Base-by-base conservation (phyloP, 2,797 vertebrate genomes). In the Chromis chromis region DNA sequence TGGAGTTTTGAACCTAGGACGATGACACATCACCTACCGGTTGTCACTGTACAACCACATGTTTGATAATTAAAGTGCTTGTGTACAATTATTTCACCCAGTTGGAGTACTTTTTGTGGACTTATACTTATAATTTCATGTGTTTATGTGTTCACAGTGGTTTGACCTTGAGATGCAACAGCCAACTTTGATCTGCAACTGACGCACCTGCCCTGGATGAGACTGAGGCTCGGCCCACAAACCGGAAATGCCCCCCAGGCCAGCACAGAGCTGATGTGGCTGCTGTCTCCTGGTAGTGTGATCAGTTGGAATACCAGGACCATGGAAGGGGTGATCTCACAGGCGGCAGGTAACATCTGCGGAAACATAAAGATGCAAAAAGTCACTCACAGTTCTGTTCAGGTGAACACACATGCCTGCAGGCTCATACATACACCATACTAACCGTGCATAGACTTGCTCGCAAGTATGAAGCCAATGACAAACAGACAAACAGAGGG, bases 231-330 rank as follows among this genome's bases (percentile, higher is more conserved):
- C 16, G 89, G 90, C 40, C 95, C 93, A 60, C 95, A 97, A 28
- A 96, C 72, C 24, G 97, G 98, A 90, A 98, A 98, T 70, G 83
- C 94, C 69, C 96, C 96, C 96, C 97, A 99, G 60, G 95, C 96
- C 49, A 97, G 87, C 22, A 83, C 93, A 3, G 62, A 86, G 73
- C 93, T 94, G 21, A 92, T 40, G 59, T 87, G 90, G 57, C 87
- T 75, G n/a, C 52, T 52, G 12, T 87, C 92, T 31, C 93, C 96
- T 9, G 6, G 88, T 78, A 94, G 91, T 24, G 93, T 90, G 40
- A 95, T 86, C 46, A 99, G 94, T 67, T 95, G 94, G 87, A 98
- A 98, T 10, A 98, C 83, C 55, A 99, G 86, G 14, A 95, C 93
- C 90, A 88, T 93, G 76, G 94, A 96, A 22, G 95, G 95, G 40